phyloP scores from a whole-genome alignment of 2,797 vertebrate species.

The Pogonophryne albipinna region DNA sequence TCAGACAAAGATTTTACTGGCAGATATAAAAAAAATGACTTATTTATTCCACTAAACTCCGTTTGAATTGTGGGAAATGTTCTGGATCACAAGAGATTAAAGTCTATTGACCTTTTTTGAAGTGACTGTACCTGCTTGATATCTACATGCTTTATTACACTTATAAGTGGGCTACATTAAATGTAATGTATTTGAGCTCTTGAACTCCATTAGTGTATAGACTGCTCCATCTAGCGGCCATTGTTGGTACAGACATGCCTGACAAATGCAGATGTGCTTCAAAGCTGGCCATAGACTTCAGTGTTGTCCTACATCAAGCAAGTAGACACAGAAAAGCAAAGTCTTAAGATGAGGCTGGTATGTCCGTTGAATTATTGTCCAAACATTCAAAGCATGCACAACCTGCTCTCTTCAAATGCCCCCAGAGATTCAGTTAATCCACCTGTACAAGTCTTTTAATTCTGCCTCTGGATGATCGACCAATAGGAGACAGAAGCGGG shows the following conservation, averaged over 20 bases:
- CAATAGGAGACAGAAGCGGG: conserved; percentile 11
- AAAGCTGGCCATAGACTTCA: not conserved
- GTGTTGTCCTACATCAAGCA: not conserved
- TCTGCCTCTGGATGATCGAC: conserved; percentile 23
- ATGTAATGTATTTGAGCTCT: not conserved
- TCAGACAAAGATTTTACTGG: not conserved
- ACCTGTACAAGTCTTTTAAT: conserved; percentile 47
- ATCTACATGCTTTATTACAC: too few relatives aligned
- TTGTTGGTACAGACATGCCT: not conserved
- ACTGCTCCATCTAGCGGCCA: conserved; percentile 54
- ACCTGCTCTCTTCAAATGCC: conserved; percentile 84
- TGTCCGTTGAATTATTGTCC: conserved; percentile 88
- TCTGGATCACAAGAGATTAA: too few relatives aligned
- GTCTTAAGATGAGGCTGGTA: conserved; percentile 74
- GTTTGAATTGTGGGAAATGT: not conserved
- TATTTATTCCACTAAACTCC: not conserved
- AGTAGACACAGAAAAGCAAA: not conserved
- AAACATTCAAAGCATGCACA: conserved; percentile 90
- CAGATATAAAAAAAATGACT: conserved; percentile 1
- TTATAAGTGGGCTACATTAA: not conserved
- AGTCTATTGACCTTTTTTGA: too few relatives aligned
- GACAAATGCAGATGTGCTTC: not conserved
- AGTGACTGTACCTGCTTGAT: too few relatives aligned
- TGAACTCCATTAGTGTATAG: not conserved
- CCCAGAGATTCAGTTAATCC: conserved; percentile 38